Percentiles rank a stretch among this genome's conserved stretches.
phyloP scores from a whole-genome alignment of 2,888 invertebrate genomes.

The Zhuqinia jingwanae region DNA sequence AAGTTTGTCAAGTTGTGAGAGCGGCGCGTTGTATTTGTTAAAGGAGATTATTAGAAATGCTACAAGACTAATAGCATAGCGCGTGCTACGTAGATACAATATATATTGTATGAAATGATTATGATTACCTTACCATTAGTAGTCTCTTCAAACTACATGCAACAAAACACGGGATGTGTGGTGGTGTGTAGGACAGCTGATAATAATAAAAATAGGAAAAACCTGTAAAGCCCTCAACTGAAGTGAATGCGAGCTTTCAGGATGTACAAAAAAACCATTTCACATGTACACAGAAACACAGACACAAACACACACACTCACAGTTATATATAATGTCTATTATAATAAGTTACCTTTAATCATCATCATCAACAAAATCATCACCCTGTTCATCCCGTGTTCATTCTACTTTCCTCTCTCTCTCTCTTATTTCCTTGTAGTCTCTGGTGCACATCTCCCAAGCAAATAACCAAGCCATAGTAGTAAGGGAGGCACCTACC shows the following conservation, averaged over 20 bases:
- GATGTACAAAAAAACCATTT: no score
- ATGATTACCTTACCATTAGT: not conserved
- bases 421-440: conserved; percentile 12
- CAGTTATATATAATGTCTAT: conserved; percentile 32
- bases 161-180: no score
- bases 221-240: conserved; percentile 8
- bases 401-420: conserved; percentile 33
- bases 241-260: no score
- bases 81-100: no score
- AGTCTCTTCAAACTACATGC: no score
- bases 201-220: conserved; percentile 7
- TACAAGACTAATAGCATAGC: no score
- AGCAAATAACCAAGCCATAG: not conserved
- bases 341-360: conserved; percentile 72
- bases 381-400: no score
- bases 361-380: conserved; percentile 69
- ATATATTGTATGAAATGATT: not conserved
- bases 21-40: not conserved
- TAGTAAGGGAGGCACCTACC: conserved; percentile 31
- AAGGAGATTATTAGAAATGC: not conserved
- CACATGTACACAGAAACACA: no score
- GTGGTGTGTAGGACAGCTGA: no score
- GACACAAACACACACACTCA: not conserved
- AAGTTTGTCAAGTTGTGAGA: not conserved
- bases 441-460: conserved; percentile 19